phyloP scores from a whole-genome alignment of 2,888 invertebrate genomes.

The Coleophora deauratella region DNA sequence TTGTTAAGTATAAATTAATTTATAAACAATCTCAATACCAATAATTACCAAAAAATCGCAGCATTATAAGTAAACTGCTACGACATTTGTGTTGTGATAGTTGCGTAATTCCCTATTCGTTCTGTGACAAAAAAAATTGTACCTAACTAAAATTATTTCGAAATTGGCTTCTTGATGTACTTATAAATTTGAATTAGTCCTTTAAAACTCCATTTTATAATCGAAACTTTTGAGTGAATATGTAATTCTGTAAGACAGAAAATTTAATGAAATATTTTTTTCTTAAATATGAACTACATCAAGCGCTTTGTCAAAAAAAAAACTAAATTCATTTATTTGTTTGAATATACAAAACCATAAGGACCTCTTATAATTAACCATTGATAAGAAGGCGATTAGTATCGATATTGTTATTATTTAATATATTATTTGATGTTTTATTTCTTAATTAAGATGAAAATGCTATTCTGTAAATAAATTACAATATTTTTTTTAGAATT shows the following conservation, averaged over 20 bases:
- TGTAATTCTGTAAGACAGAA: too few relatives aligned
- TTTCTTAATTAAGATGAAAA: conserved; percentile 69
- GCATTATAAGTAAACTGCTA: conserved; percentile 66
- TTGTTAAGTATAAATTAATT: conserved; percentile 75
- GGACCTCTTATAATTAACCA: conserved; percentile 75
- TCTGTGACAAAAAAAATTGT: conserved; percentile 32
- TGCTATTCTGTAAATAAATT: conserved; percentile 67
- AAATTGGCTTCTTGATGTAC: conserved; percentile 19
- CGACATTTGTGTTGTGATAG: conserved; percentile 61
- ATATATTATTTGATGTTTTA: conserved; percentile 71
- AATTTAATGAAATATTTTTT: too few relatives aligned
- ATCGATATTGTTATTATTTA: conserved; percentile 74
- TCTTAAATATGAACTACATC: too few relatives aligned
- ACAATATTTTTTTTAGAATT: conserved; percentile 64
- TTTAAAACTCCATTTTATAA: conserved; percentile 13
- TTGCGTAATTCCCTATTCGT: conserved; percentile 38
- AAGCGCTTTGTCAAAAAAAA: conserved; percentile 37
- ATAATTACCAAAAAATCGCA: conserved; percentile 73
- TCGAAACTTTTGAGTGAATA: too few relatives aligned
- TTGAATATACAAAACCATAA: conserved; percentile 54
- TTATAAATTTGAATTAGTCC: conserved; percentile 38
- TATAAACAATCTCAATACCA: conserved; percentile 74
- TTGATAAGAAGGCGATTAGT: conserved; percentile 74
- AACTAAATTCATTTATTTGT: background rate
- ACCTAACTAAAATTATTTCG: conserved; percentile 38